Evolutionary conservation across 2,113 vertebrate species (phyloP), one percentile per base, ranked within the genome.

Genomic region (Scolopax mira): DNA sequence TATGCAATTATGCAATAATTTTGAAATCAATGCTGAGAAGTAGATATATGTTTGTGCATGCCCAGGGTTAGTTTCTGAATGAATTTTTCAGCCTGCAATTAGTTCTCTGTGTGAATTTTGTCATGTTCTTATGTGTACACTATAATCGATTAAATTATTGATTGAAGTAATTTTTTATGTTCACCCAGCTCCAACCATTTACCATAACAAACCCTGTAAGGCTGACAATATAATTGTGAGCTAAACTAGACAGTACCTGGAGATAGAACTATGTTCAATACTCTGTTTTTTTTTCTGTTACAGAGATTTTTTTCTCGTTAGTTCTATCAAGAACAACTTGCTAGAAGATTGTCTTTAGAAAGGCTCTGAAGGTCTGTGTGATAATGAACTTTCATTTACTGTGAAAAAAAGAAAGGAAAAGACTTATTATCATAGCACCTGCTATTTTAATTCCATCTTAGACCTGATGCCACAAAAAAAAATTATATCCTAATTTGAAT

Each of bases 401-500:
- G 4, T 1, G 6, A 1, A 6, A 25, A 71, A 62, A 72, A 28
- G 24, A 72, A 18, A 42, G 2, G 22, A 41, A 60, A 66, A 13
- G 0, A 12, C 9, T 10, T 31, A 8, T 23, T 44, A 5, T 44
- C 2, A 1, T 22, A 42, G 1, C 2, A 46, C 3, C 1, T 41
- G 13, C 8, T 31, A 66, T 67, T 82, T 30, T n/a, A 41, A 66
- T 62, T 80, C 24, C 2, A 3, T 58, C 7, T 49, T n/a, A 78
- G 6, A 70, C 1, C 2, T 52, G 37, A 78, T 57, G 24, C 2
- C 21, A 42, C 12, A 51, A 51, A 61, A 80, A 80, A 24, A 3
- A 44, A 27, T 66, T 14, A 15, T 78, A 41, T 37, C 5, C 5
- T 67, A n/a, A 54, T n/a, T 62, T 66, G 17, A 70, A 16, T 33